Conservation (phyloP, 2,888 invertebrate species). For the Eubasilissa splendida region DNA sequence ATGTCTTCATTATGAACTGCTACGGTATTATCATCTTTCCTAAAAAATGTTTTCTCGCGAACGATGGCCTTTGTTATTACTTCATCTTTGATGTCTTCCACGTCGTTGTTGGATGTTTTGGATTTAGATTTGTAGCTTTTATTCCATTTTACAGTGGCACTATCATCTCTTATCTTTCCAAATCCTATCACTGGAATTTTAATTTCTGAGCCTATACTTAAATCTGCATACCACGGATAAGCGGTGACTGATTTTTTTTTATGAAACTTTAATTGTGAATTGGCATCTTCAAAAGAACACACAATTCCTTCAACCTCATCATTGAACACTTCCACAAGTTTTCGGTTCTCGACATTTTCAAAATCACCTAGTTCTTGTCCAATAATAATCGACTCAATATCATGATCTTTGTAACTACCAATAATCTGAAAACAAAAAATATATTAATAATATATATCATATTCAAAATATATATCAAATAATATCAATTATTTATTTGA, state of each 20-base stretch:
- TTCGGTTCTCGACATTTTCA: conserved; percentile 61
- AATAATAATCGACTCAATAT: conserved; percentile 77
- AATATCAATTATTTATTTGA: not conserved
- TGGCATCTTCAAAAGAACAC: conserved; percentile 75
- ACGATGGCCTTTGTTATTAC: conserved; percentile 66
- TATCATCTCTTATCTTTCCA: conserved; percentile 70
- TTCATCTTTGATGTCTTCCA: not conserved
- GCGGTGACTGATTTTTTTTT: conserved; percentile 70
- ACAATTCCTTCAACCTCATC: conserved; percentile 67
- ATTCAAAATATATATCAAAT: not conserved
- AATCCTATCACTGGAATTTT: conserved; percentile 76
- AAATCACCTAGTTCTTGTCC: conserved; percentile 69
- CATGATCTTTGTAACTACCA: conserved; percentile 71
- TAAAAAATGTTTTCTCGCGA: conserved; percentile 64
- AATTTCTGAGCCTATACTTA: conserved; percentile 75
- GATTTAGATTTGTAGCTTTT: not conserved
- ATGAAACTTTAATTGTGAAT: conserved; percentile 74
- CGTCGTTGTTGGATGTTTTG: not conserved
- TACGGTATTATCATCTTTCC: conserved; percentile 69
- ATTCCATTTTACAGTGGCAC: conserved; percentile 64
- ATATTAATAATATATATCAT: not conserved
- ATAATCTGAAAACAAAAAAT: conserved; percentile 65
- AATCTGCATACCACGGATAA: conserved; percentile 77
- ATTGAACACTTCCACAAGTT: conserved; percentile 65
- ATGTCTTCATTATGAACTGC: conserved; percentile 71